Evolutionary conservation across 2,888 invertebrate species (phyloP), one percentile per base, ranked within the genome.

Genomic region (Drosophila putrida): DNA sequence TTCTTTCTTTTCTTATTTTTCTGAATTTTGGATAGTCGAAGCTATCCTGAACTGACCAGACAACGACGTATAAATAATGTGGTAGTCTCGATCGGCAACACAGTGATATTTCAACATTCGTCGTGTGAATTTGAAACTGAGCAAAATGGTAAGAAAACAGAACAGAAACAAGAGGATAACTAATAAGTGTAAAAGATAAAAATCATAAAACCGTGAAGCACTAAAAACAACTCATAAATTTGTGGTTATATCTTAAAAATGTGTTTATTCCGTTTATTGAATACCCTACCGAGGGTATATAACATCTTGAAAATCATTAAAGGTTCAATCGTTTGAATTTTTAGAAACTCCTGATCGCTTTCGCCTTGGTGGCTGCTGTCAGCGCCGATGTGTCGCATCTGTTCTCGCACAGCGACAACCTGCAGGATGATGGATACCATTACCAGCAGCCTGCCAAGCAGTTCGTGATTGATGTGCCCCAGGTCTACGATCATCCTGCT

Each of bases 61-160:
- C 61, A 63, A 72, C 82, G 74, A 82, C 73, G 82, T 91, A 91
- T 91, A 91, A 90, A 91, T 91, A 90, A 89, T 90, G 88, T 89
- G 80, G 86, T 74, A 75, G 71, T 86, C 80, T 74, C 69, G 60
- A 78, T 80, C 78, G 77, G 72, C 78, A 75, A 57, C 84, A 90
- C 91, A 91, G 91, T 91, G 85, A 87, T 80, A 89, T 78, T 81
- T 85, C 88, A 83, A 84, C 91, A 80, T 90, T 88, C 86, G 82
- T 76, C 64, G 85, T 84, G 91, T 91, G 89, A 90, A 88, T 84
- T 87, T 86, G 82, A 83, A 87, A 70, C 83, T 83, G 78, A 80
- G 64, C 77, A 80, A 83, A 79, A 90, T 91, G 90, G 90, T 91
- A 90, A 91, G 91, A 55, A 49, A 62, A 53, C 67, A 76, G 78